A percentile compares a stretch with the other conserved stretches of the same genome.
Conservation (phyloP, 2,113 vertebrate species). For the Scomber scombrus region DNA sequence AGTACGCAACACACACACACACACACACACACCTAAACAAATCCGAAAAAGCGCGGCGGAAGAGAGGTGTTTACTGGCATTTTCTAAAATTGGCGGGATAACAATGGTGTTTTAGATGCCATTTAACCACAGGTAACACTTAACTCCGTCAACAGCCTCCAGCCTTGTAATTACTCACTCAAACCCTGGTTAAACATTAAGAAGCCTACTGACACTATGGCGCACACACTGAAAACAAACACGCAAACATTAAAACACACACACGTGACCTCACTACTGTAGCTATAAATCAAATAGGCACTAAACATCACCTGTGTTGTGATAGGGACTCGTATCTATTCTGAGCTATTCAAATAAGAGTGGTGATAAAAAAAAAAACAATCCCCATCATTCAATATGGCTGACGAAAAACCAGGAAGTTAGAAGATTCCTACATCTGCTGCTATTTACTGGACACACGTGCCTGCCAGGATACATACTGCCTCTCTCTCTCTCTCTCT, state of each 20-base stretch:
- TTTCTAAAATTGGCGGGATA: constrained; percentile 47
- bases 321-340: background rate
- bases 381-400: background rate
- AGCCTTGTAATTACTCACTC: constrained; percentile 59
- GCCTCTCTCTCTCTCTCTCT: background rate
- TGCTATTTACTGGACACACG: constrained; percentile 46
- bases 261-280: background rate
- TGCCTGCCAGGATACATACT: constrained; percentile 13
- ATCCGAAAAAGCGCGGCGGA: constrained; percentile 7
- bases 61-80: constrained; percentile 45
- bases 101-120: constrained; percentile 47
- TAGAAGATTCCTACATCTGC: constrained; percentile 45
- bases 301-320: background rate
- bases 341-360: constrained; percentile 3
- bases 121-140: constrained; percentile 61
- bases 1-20: background rate
- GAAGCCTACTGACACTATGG: constrained; percentile 29
- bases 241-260: constrained; percentile 18
- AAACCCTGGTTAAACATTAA: constrained; percentile 67
- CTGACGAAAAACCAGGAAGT: constrained; percentile 47
- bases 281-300: background rate
- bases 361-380: constrained; percentile 7
- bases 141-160: constrained; percentile 41
- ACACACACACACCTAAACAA: background rate
- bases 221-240: constrained; percentile 20